Base-by-base conservation (phyloP, 2,888 invertebrate genomes). In the Lucinisca nassula region DNA sequence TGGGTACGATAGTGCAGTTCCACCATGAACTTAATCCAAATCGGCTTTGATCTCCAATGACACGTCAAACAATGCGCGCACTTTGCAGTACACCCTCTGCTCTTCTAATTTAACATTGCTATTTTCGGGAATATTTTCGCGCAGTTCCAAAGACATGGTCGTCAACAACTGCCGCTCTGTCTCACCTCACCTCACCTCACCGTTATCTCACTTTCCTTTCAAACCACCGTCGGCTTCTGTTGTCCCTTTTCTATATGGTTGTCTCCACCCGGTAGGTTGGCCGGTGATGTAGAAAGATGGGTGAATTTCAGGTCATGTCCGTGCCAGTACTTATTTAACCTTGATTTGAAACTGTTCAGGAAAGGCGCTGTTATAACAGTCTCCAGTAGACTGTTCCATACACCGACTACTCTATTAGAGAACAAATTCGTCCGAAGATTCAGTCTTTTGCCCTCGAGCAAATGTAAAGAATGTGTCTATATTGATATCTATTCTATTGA, bases 251-350 rank as follows among this genome's bases (percentile, higher is more conserved):
- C 49, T 2, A 51, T 49, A n/a, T 24, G 51, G 27, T 27, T 75
- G 24, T 75, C 51, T 49, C 40, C 24, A 77, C 35, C 77, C 14
- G 51, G 27, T 30, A 55, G 55, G 32, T 55, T 55, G 21, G 4
- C 55, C 55, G 12, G 55, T 8, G 4, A 55, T 55, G 55, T 55
- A 55, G 55, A 8, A 55, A 4, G 55, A 55, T n/a, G 55, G 21
- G 21, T 55, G 3, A n/a, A 55, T 14, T 55, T 55, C 21, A 8
- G 14, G 55, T 17, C 4, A n/a, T 55, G 55, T n/a, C 55, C 55
- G 55, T 55, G 55, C 55, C 55, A 55, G n/a, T 55, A 55, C 21
- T 55, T 79, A n/a, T 79, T 67, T 8, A 79, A 35, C 40, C 17
- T 17, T 3, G 12, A 27, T 58, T 67, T 67, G 35, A 79, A 79